A percentile compares a stretch with the other conserved stretches of the same genome.
Evolutionary conservation across 2,888 invertebrate genomes (phyloP).

Genomic region (Thalpophila matura): DNA sequence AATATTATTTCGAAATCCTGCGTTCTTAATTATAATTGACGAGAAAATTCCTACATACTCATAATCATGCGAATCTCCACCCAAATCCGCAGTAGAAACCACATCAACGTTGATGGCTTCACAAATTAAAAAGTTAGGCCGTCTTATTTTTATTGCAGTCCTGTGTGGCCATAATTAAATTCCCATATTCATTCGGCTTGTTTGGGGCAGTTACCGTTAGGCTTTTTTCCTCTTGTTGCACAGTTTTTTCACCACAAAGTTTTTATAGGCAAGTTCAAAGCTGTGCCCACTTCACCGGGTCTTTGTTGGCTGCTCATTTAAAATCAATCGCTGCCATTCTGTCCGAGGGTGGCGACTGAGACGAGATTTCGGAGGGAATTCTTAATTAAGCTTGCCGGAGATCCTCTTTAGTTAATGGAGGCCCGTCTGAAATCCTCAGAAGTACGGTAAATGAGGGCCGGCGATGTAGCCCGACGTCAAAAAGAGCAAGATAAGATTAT

Average conservation of each 20-base stretch:
- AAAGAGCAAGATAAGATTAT: conserved; percentile 78
- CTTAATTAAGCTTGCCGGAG: conserved; percentile 87
- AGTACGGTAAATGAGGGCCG: conserved; percentile 81
- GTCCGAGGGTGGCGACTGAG: conserved; percentile 78
- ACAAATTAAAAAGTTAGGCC: conserved; percentile 59
- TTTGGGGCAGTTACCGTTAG: conserved; percentile 52
- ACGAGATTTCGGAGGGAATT: conserved; percentile 88
- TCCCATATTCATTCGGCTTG: conserved; percentile 62
- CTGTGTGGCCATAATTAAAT: conserved; percentile 62
- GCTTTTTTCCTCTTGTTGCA: conserved; percentile 59
- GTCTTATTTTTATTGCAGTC: conserved; percentile 55
- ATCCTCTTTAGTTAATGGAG: conserved; percentile 88
- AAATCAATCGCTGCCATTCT: conserved; percentile 88
- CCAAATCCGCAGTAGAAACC: conserved; percentile 36
- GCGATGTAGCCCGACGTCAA: conserved; percentile 74
- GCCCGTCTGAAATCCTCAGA: conserved; percentile 82
- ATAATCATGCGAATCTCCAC: conserved; percentile 48
- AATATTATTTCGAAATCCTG: not conserved
- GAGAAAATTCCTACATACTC: not conserved
- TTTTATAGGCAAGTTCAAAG: conserved; percentile 79
- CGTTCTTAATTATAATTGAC: not conserved
- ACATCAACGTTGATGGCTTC: conserved; percentile 53
- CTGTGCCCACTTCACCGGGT: conserved; percentile 72
- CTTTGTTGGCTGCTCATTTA: conserved; percentile 87
- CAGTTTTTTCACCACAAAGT: conserved; percentile 76